phyloP scores from a whole-genome alignment of 2,797 vertebrate genomes.

The Enteromius afrohamiltoni region DNA sequence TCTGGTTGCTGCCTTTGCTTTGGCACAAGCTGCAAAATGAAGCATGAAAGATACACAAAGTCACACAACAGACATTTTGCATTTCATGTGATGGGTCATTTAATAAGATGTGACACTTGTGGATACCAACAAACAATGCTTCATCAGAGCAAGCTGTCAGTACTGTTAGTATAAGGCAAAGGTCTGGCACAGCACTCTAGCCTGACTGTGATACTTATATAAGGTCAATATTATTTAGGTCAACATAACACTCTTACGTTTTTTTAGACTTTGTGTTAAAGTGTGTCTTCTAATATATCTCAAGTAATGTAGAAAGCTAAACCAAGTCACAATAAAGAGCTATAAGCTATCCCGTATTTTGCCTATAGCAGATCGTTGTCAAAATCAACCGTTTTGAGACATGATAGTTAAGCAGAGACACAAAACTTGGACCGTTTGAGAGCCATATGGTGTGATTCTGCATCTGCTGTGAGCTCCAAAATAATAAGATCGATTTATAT shows the following conservation, averaged over 20 bases:
- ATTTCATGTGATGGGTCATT: slow-evolving; percentile 3
- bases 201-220: background rate
- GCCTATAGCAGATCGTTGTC: slow-evolving; percentile 15
- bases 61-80: slow-evolving; percentile 23
- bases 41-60: slow-evolving; percentile 43
- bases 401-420: background rate
- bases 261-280: background rate
- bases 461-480: slow-evolving; percentile 24
- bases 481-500: slow-evolving; percentile 11
- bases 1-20: slow-evolving; percentile 54
- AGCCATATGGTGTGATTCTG: slow-evolving; percentile 18
- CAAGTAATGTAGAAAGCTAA: background rate
- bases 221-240: slow-evolving; percentile 17
- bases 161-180: background rate
- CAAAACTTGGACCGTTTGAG: background rate
- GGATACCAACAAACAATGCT: background rate
- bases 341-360: background rate
- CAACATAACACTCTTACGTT: background rate
- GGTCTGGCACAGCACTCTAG: background rate
- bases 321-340: background rate
- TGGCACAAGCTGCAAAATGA: slow-evolving; percentile 24
- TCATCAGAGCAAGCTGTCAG: background rate
- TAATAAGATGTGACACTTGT: background rate
- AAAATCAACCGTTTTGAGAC: background rate
- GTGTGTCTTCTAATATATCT: background rate